These are phyloP conservation scores for Menura novaehollandiae DNA, from an alignment of 2,113 vertebrate genomes.

Conservation along the genomic window DNA sequence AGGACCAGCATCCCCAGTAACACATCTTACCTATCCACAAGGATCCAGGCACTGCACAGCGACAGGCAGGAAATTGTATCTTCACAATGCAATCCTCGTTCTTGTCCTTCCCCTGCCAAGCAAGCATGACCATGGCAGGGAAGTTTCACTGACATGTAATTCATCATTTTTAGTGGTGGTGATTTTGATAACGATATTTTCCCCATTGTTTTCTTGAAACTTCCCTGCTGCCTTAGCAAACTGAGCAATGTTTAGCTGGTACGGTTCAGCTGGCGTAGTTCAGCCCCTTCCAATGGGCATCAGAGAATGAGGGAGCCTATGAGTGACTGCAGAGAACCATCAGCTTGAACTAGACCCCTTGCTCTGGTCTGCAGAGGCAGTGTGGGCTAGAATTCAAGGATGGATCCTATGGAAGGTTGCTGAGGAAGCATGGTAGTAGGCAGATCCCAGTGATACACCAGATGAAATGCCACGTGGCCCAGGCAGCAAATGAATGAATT, in stretches of 20 bases:
- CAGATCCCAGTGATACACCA: neutral
- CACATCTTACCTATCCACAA: neutral
- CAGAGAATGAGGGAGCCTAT: neutral
- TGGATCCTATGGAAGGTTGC: neutral
- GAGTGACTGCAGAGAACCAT: neutral
- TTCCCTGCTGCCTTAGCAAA: neutral
- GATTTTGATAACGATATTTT: neutral
- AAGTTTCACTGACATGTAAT: neutral
- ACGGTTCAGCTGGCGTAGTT: neutral
- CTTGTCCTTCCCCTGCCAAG: neutral
- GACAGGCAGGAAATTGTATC: neutral
- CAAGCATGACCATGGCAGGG: neutral
- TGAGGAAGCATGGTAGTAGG: neutral
- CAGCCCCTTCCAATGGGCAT: neutral
- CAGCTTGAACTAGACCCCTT: neutral
- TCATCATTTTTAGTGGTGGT: conserved; percentile 32
- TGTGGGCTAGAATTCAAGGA: neutral
- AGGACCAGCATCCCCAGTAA: neutral
- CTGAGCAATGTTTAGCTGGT: neutral
- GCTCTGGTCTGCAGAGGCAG: neutral
- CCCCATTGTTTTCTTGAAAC: neutral
- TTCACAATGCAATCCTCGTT: neutral
- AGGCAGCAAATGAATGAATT: neutral
- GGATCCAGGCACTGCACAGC: neutral
- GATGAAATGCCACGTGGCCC: neutral